These are phyloP conservation scores for Machimus rusticus DNA, from an alignment of 2,888 invertebrate species.

Conservation along the genomic window DNA sequence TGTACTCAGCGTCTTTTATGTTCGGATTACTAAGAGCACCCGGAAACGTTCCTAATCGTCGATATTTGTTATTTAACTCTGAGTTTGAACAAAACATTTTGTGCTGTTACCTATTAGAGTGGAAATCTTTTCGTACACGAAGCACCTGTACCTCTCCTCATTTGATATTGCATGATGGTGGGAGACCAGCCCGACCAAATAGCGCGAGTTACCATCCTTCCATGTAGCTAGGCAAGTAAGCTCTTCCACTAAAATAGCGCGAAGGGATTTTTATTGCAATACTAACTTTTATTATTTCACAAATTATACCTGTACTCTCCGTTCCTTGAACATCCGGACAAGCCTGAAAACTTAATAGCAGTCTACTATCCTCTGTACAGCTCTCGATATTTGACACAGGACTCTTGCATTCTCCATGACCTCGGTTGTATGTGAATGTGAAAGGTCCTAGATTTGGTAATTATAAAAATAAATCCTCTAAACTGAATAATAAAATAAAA, in stretches of 20 bases:
- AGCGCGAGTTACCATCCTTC: constrained; percentile 93
- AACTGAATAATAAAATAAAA: background rate
- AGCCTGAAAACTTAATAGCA: constrained; percentile 90
- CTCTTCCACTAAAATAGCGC: constrained; percentile 78
- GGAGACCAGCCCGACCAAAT: constrained; percentile 88
- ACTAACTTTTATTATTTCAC: background rate
- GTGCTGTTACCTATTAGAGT: constrained; percentile 65
- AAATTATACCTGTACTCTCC: constrained; percentile 80
- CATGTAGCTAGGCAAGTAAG: constrained; percentile 89
- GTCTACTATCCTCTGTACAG: constrained; percentile 90
- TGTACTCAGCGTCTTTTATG: constrained; percentile 72
- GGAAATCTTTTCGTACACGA: constrained; percentile 88
- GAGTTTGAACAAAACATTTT: background rate
- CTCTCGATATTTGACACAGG: constrained; percentile 92
- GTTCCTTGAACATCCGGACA: constrained; percentile 91
- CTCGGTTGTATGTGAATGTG: constrained; percentile 91
- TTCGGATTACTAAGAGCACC: constrained; percentile 60
- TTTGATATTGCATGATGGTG: constrained; percentile 89
- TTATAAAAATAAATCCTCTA: constrained; percentile 52
- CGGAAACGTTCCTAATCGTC: constrained; percentile 48
- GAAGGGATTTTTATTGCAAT: background rate
- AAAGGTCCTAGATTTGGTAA: constrained; percentile 78
- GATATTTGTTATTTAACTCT: background rate
- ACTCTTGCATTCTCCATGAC: constrained; percentile 87
- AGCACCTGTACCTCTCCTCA: constrained; percentile 93